Conservation (phyloP, 2,888 invertebrate species). For the Eilema depressum region DNA sequence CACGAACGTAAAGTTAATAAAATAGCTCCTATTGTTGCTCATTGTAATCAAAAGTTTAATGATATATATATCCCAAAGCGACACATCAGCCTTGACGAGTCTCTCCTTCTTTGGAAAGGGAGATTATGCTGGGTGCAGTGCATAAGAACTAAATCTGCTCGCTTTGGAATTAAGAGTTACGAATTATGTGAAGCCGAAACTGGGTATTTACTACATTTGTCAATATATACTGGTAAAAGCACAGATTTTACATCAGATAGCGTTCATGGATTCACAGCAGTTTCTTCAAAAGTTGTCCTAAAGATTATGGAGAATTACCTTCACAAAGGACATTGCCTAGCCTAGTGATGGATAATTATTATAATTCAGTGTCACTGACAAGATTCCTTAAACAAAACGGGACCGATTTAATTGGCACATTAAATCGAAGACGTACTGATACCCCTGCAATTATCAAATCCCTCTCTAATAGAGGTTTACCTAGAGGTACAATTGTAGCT, state of each 20-base stretch:
- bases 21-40: too few species aligned
- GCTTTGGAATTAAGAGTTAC: neutral
- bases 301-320: neutral
- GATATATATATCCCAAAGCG: neutral
- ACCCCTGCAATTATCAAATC: too few species aligned
- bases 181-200: neutral
- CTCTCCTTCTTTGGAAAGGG: neutral
- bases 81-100: neutral
- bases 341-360: conserved; percentile 5
- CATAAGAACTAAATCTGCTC: neutral
- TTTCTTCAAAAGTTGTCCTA: neutral
- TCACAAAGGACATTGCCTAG: neutral
- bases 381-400: neutral
- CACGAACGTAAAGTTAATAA: too few species aligned
- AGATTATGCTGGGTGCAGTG: neutral
- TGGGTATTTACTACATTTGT: neutral
- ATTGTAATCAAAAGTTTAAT: too few species aligned
- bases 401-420: conserved; percentile 1
- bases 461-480: too few species aligned
- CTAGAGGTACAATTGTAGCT: too few species aligned
- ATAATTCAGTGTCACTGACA: neutral
- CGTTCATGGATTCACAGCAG: too few species aligned
- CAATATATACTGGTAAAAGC: neutral
- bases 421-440: neutral
- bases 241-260: neutral